Evolutionary conservation across 1,140 invertebrate genomes (phyloP).

Genomic region (Achroia grisella): DNA sequence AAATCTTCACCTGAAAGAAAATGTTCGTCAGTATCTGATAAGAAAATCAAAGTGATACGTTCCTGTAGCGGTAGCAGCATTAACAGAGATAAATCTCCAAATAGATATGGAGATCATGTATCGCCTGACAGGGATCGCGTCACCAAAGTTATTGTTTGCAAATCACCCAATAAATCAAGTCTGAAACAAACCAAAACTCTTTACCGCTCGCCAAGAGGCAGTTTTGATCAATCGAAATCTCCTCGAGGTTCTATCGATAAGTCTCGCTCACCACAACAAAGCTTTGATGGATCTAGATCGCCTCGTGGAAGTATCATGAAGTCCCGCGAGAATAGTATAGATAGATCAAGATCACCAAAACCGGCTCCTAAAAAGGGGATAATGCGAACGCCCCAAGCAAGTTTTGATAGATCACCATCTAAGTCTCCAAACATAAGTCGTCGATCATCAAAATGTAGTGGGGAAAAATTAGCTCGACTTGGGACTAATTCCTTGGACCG

Average conservation of each 20-base stretch:
- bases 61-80: constrained; percentile 68
- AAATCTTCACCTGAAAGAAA: constrained; percentile 66
- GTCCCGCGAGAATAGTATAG: constrained; percentile 60
- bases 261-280: constrained; percentile 61
- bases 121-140: constrained; percentile 61
- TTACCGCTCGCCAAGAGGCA: constrained; percentile 61
- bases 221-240: constrained; percentile 57
- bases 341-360: constrained; percentile 62
- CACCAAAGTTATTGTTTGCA: constrained; percentile 71
- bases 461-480: constrained; percentile 62
- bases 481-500: constrained; percentile 69
- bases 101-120: constrained; percentile 33
- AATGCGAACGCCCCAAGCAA: constrained; percentile 68
- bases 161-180: constrained; percentile 70
- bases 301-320: constrained; percentile 62
- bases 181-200: constrained; percentile 56
- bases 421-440: constrained; percentile 65
- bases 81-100: constrained; percentile 61
- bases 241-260: constrained; percentile 61
- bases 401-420: constrained; percentile 64
- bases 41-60: constrained; percentile 61
- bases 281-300: constrained; percentile 60
- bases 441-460: constrained; percentile 60
- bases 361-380: constrained; percentile 67
- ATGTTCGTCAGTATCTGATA: constrained; percentile 37